phyloP scores from a whole-genome alignment of 1,140 invertebrate genomes.

The Drosophila oshimai region DNA sequence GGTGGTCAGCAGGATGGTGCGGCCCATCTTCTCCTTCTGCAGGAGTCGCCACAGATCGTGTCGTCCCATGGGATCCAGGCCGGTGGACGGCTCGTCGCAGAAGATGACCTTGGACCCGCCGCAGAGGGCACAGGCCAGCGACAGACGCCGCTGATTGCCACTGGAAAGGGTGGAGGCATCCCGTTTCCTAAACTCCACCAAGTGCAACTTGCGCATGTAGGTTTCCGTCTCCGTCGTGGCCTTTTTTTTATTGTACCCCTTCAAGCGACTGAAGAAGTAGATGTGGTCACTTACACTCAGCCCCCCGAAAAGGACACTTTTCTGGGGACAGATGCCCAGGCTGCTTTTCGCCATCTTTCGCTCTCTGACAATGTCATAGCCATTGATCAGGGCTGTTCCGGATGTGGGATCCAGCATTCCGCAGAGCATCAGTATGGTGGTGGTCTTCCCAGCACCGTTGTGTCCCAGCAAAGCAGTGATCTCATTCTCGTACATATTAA shows the following conservation, averaged over 20 bases:
- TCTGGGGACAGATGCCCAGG: slow-evolving; percentile 95
- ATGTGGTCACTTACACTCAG: slow-evolving; percentile 95
- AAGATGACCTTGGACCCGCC: slow-evolving; percentile 88
- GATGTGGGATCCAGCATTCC: slow-evolving; percentile 87
- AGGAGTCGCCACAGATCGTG: slow-evolving; percentile 94
- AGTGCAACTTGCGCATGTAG: slow-evolving; percentile 87
- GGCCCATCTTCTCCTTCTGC: slow-evolving; percentile 83
- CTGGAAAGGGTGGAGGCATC: slow-evolving; percentile 87
- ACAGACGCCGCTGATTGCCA: slow-evolving; percentile 92
- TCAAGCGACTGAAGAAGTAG: slow-evolving; percentile 90
- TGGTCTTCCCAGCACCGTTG: slow-evolving; percentile 88
- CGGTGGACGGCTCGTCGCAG: slow-evolving; percentile 96
- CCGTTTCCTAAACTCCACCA: slow-evolving; percentile 84
- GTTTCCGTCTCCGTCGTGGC: slow-evolving; percentile 84
- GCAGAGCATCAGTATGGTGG: slow-evolving; percentile 91
- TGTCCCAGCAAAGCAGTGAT: slow-evolving; percentile 91
- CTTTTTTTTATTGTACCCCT: slow-evolving; percentile 83
- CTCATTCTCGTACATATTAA: slow-evolving; percentile 88
- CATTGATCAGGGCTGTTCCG: slow-evolving; percentile 88
- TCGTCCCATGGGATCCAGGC: slow-evolving; percentile 96
- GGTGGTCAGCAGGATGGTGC: slow-evolving; percentile 95
- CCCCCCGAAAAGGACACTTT: slow-evolving; percentile 95
- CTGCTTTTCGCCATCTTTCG: slow-evolving; percentile 86
- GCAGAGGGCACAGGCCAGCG: slow-evolving; percentile 88
- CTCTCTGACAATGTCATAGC: slow-evolving; percentile 86